phyloP scores from a whole-genome alignment of 2,888 invertebrate species.

The Dastarcus helophoroides region DNA sequence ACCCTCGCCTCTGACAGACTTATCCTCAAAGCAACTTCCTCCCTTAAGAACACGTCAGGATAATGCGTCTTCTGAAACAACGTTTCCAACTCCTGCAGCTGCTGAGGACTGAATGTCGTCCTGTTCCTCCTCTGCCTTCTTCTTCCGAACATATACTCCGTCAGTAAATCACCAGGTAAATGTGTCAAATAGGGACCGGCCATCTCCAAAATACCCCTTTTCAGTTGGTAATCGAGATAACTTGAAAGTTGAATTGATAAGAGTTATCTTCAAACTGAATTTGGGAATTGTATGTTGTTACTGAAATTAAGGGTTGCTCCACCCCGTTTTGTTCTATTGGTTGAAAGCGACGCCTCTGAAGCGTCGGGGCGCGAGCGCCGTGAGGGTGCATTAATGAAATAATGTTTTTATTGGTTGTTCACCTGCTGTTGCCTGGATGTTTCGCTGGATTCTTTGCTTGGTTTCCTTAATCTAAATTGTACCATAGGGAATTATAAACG shows the following conservation, averaged over 20 bases:
- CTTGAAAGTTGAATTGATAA: no score
- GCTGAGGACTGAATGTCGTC: slow-evolving; percentile 90
- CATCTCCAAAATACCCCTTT: no score
- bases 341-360: slow-evolving; percentile 28
- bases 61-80: slow-evolving; percentile 92
- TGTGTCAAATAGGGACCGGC: slow-evolving; percentile 81
- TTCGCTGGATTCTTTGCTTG: no score
- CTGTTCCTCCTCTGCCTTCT: slow-evolving; percentile 80
- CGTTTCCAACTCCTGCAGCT: slow-evolving; percentile 81
- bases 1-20: slow-evolving; percentile 87
- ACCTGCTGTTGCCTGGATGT: slow-evolving; percentile 18
- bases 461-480: no score
- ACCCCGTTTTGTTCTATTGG: slow-evolving; percentile 32
- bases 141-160: slow-evolving; percentile 87
- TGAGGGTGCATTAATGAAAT: slow-evolving; percentile 24
- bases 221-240: no score
- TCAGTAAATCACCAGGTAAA: slow-evolving; percentile 74
- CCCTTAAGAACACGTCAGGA: slow-evolving; percentile 79
- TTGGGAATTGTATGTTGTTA: slow-evolving; percentile 22
- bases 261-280: slow-evolving; percentile 20
- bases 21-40: slow-evolving; percentile 84
- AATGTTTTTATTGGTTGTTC: slow-evolving; percentile 30
- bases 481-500: no score
- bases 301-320: slow-evolving; percentile 30
- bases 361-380: slow-evolving; percentile 34